A percentile compares a stretch with the other conserved stretches of the same genome.
phyloP scores from a whole-genome alignment of 2,113 vertebrate species.

The Acrocephalus arundinaceus region DNA sequence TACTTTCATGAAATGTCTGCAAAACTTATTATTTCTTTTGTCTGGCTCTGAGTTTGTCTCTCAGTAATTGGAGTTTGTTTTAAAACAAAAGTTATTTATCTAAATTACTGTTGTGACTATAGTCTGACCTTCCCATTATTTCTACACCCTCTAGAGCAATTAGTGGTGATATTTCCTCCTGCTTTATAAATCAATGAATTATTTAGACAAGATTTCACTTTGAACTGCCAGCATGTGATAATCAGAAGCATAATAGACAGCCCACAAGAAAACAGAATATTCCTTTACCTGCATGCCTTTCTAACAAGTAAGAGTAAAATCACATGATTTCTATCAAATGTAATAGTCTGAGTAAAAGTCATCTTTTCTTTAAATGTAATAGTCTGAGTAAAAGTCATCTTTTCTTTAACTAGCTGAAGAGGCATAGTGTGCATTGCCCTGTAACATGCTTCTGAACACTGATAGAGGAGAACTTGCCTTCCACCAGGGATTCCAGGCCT shows the following conservation, averaged over 20 bases:
- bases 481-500: neutral
- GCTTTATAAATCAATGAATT: conserved; percentile 15
- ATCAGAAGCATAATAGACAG: neutral
- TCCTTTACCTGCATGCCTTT: neutral
- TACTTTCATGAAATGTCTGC: neutral
- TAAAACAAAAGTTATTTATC: conserved; percentile 15
- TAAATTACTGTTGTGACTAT: neutral
- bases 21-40: neutral
- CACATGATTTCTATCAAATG: neutral
- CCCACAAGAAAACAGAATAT: neutral
- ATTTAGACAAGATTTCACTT: conserved; percentile 4
- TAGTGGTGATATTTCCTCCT: neutral
- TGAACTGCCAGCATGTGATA: neutral
- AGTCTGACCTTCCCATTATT: neutral
- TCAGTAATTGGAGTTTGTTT: neutral
- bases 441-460: neutral
- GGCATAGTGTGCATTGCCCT: neutral
- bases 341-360: neutral
- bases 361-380: neutral
- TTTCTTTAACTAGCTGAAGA: neutral
- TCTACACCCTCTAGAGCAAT: neutral
- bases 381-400: neutral
- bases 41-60: neutral
- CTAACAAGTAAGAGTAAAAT: neutral
- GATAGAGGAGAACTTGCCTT: neutral